Evolutionary conservation across 2,888 invertebrate species (phyloP).

Genomic region (Odiellus spinosus): DNA sequence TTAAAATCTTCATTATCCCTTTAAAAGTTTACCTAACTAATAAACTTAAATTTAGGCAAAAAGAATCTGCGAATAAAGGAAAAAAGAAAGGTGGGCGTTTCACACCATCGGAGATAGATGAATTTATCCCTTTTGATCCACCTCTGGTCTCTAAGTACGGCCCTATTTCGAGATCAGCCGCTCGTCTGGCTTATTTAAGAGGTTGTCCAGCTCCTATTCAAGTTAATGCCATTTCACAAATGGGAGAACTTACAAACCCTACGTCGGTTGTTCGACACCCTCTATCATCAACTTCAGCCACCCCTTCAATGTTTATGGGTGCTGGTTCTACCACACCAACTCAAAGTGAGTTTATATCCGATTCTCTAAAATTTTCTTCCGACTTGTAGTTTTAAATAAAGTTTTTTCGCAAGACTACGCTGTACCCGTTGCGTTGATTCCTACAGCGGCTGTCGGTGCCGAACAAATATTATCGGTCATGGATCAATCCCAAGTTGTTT

Average conservation of each 20-base stretch:
- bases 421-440: constrained; percentile 14
- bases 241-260: constrained; percentile 15
- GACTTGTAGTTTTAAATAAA: no score
- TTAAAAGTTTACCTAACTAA: no score
- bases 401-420: constrained; percentile 7
- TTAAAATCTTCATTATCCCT: no score
- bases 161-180: constrained; percentile 41
- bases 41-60: no score
- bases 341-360: constrained; percentile 1
- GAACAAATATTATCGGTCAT: constrained; percentile 7
- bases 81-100: background rate
- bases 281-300: constrained; percentile 15
- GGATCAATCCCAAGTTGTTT: constrained; percentile 10
- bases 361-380: no score
- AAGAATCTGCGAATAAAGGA: no score
- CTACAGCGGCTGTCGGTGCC: constrained; percentile 8
- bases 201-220: constrained; percentile 16
- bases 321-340: constrained; percentile 5
- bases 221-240: constrained; percentile 16
- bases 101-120: constrained; percentile 40
- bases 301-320: constrained; percentile 14
- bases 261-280: constrained; percentile 15
- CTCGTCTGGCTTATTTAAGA: constrained; percentile 6
- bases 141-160: constrained; percentile 50
- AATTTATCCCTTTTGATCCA: constrained; percentile 48